A percentile compares a stretch with the other conserved stretches of the same genome.
Conservation (phyloP, 2,113 vertebrate species). For the Mesoclemmys tuberculata region DNA sequence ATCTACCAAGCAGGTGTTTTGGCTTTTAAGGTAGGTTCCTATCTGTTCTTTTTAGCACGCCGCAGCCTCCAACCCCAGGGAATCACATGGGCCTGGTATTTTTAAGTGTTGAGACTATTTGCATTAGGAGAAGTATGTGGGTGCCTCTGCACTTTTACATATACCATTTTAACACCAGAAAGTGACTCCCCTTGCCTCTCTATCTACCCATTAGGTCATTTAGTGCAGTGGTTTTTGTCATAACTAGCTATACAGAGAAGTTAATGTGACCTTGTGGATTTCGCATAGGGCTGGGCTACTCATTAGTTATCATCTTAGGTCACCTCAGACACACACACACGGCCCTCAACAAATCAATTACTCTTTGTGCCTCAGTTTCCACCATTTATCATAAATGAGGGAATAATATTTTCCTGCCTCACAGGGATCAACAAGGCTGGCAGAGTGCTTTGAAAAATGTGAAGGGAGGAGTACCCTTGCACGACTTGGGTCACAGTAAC, state of each 20-base stretch:
- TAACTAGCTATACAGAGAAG: neutral
- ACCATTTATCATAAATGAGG: neutral
- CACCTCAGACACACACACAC: neutral
- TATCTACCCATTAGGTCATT: neutral
- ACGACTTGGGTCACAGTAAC: neutral
- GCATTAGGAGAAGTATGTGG: neutral
- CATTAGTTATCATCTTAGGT: neutral
- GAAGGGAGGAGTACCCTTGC: neutral
- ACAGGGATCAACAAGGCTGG: neutral
- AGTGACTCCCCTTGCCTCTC: neutral
- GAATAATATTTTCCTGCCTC: neutral
- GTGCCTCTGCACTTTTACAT: neutral
- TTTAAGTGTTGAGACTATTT: accelerated
- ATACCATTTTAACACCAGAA: neutral
- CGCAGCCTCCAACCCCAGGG: neutral
- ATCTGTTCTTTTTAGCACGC: neutral
- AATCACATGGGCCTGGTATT: neutral
- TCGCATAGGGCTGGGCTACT: neutral
- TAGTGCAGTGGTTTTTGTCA: neutral
- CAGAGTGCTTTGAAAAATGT: neutral
- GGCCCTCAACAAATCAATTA: neutral
- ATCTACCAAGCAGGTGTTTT: neutral
- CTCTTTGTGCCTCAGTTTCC: neutral
- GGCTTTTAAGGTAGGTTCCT: neutral
- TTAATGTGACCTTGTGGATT: neutral